These are phyloP conservation scores for Polypterus senegalus DNA, from an alignment of 2,113 vertebrate species.

Conservation along the genomic window DNA sequence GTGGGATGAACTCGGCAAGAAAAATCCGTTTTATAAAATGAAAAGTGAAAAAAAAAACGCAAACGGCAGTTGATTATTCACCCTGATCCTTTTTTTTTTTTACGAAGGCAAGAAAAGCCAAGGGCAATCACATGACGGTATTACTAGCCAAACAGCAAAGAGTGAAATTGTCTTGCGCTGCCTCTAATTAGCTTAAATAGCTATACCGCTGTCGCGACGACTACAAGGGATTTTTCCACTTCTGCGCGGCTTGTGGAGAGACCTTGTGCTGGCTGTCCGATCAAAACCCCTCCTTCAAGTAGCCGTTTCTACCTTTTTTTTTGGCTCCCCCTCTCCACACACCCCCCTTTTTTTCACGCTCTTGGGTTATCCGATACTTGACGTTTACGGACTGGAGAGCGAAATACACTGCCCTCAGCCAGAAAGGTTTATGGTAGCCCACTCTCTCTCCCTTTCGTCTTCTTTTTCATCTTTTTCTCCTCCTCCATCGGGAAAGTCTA, in stretches of 20 bases:
- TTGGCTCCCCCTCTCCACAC: conserved; percentile 15
- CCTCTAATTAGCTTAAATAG: conserved; percentile 6
- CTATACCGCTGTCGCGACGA: neutral
- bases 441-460: neutral
- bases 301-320: neutral
- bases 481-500: too few relatives aligned
- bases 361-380: conserved; percentile 1
- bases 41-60: conserved; percentile 1
- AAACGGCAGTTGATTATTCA: conserved; percentile 15
- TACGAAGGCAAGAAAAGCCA: conserved; percentile 11
- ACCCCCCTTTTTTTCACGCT: conserved; percentile 14
- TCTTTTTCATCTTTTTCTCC: too few relatives aligned
- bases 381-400: conserved; percentile 4
- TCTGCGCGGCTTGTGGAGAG: neutral
- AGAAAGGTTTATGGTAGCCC: too few relatives aligned
- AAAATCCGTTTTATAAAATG: too few relatives aligned
- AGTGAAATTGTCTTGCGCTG: conserved; percentile 1
- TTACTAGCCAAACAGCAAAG: conserved; percentile 3
- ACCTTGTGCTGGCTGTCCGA: conserved; percentile 1
- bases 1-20: too few relatives aligned
- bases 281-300: conserved; percentile 5
- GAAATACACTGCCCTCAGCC: neutral
- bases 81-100: conserved; percentile 14
- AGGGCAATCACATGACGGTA: conserved; percentile 21
- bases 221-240: neutral